These are phyloP conservation scores for Eospalax fontanierii DNA, from an alignment of 2,797 vertebrate genomes.

Conservation along the genomic window DNA sequence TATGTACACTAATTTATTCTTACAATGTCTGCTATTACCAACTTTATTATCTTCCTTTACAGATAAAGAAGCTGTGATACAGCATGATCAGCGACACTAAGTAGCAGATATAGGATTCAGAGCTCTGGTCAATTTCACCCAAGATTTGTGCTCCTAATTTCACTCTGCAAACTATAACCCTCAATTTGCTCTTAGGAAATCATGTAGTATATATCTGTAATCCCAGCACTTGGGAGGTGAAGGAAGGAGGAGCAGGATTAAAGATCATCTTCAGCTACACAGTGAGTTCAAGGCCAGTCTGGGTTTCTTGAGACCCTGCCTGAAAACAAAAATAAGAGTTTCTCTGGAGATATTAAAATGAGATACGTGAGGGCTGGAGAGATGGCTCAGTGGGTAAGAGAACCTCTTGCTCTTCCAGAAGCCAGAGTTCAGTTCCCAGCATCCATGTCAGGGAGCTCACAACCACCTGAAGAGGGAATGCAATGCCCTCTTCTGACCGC, in stretches of 20 bases:
- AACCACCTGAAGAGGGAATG: no score
- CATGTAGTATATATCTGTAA: not conserved
- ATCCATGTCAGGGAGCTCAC: no score
- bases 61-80: not conserved
- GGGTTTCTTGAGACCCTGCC: not conserved
- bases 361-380: not conserved
- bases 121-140: not conserved
- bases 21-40: not conserved
- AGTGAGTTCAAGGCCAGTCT: not conserved
- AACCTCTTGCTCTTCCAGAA: no score
- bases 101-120: conserved; percentile 3
- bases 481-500: no score
- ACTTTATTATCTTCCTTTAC: no score
- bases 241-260: not conserved
- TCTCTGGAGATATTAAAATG: not conserved
- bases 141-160: not conserved
- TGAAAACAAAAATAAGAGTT: not conserved
- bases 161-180: not conserved
- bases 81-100: not conserved
- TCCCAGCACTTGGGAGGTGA: not conserved
- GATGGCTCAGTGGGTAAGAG: not conserved
- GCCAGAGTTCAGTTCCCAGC: no score
- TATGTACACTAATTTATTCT: conserved; percentile 6
- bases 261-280: not conserved
- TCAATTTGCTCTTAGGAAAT: conserved; percentile 23